These are phyloP conservation scores for Lordiphosa clarofinis DNA, from an alignment of 1,140 invertebrate species.

Conservation along the genomic window DNA sequence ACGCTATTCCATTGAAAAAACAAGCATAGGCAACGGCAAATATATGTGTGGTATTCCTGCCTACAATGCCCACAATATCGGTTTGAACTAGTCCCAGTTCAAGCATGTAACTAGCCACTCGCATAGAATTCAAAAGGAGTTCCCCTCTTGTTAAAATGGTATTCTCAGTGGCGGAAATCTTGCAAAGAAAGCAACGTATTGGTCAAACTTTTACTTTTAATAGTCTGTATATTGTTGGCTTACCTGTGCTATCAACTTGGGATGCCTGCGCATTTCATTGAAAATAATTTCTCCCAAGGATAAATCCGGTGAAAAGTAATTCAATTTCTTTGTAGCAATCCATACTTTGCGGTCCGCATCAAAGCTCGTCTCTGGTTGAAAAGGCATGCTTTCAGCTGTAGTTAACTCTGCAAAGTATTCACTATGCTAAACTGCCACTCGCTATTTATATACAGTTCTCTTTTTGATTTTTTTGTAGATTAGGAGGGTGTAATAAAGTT, in stretches of 20 bases:
- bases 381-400: slow-evolving; percentile 8
- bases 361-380: slow-evolving; percentile 9
- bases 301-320: slow-evolving; percentile 9
- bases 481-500: too few relatives aligned
- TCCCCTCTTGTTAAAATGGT: slow-evolving; percentile 17
- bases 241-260: slow-evolving; percentile 27
- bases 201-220: neutral
- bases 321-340: neutral
- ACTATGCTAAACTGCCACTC: too few relatives aligned
- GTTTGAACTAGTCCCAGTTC: slow-evolving; percentile 7
- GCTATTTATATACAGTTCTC: too few relatives aligned
- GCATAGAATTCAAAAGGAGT: slow-evolving; percentile 14
- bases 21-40: slow-evolving; percentile 10
- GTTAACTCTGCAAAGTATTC: too few relatives aligned
- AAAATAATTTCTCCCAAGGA: slow-evolving; percentile 19
- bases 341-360: slow-evolving; percentile 18
- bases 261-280: slow-evolving; percentile 7
- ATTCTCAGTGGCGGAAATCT: slow-evolving; percentile 30
- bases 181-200: too few relatives aligned
- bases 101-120: slow-evolving; percentile 18
- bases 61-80: slow-evolving; percentile 21
- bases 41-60: slow-evolving; percentile 13
- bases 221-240: neutral
- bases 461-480: too few relatives aligned
- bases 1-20: slow-evolving; percentile 14